A percentile compares a stretch with the other conserved stretches of the same genome.
phyloP scores from a whole-genome alignment of 2,888 invertebrate species.

The Branchinecta sandiegonensis region DNA sequence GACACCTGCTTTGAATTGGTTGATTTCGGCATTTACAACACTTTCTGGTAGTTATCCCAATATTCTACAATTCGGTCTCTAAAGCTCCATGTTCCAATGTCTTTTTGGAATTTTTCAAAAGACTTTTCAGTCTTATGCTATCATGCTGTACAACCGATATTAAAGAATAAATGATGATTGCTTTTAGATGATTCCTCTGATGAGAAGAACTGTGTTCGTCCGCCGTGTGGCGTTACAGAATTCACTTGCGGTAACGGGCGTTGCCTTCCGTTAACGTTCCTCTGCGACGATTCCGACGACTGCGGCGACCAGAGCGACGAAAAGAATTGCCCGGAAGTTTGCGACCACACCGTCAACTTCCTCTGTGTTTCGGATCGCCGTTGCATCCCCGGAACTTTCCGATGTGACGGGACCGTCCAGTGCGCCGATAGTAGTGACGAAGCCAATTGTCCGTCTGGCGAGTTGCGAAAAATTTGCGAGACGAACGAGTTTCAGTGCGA shows the following conservation, averaged over 20 bases:
- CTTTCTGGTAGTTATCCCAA: no score
- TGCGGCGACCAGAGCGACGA: constrained; percentile 43
- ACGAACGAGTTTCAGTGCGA: constrained; percentile 22
- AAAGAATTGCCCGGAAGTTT: constrained; percentile 22
- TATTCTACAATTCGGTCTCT: no score
- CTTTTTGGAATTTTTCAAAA: no score
- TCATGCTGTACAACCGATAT: neutral
- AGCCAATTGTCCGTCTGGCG: constrained; percentile 30
- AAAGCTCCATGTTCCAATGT: no score
- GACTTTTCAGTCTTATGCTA: neutral
- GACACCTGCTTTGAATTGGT: no score
- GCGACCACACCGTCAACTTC: constrained; percentile 34
- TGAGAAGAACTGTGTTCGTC: constrained; percentile 29
- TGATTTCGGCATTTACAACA: no score
- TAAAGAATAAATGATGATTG: neutral
- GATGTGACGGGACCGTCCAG: constrained; percentile 35
- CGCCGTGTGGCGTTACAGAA: constrained; percentile 43
- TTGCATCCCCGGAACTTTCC: constrained; percentile 35
- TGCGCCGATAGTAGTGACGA: constrained; percentile 38
- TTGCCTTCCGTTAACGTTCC: constrained; percentile 51
- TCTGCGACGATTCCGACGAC: constrained; percentile 59
- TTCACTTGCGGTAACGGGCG: constrained; percentile 57
- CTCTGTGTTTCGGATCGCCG: constrained; percentile 41
- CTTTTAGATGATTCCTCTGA: constrained; percentile 13
- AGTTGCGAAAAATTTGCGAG: constrained; percentile 18